These are phyloP conservation scores for Danaus chrysippus DNA, from an alignment of 2,888 invertebrate species.

Conservation along the genomic window DNA sequence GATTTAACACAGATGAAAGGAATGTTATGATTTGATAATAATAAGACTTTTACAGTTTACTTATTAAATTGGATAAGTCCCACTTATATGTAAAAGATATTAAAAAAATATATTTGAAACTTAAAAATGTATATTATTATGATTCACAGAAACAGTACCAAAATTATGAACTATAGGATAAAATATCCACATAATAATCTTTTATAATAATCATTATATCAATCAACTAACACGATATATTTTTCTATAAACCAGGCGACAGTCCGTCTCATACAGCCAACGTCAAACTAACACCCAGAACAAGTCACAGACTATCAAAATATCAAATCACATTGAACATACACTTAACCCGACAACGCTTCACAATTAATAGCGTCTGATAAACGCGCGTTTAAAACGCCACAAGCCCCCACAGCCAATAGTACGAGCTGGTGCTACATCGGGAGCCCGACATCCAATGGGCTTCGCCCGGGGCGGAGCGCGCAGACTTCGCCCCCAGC, in stretches of 20 bases:
- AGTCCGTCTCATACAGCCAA: constrained; percentile 22
- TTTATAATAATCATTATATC: background rate
- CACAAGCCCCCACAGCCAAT: constrained; percentile 56
- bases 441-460: constrained; percentile 56
- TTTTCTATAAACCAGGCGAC: constrained; percentile 18
- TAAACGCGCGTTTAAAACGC: constrained; percentile 75
- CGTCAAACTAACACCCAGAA: constrained; percentile 16
- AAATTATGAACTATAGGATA: too few relatives aligned
- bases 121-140: too few relatives aligned
- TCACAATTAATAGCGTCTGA: constrained; percentile 75
- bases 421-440: background rate
- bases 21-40: too few relatives aligned
- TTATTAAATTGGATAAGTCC: too few relatives aligned
- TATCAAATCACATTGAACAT: constrained; percentile 43
- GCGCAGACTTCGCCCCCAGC: constrained; percentile 75
- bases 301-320: constrained; percentile 19
- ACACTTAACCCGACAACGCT: constrained; percentile 77
- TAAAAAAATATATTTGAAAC: too few relatives aligned
- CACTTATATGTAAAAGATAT: too few relatives aligned
- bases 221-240: background rate
- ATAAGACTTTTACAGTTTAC: too few relatives aligned
- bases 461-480: constrained; percentile 73
- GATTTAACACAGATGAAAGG: too few relatives aligned
- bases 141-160: too few relatives aligned
- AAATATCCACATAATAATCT: too few relatives aligned